Evolutionary conservation across 1,140 invertebrate species (phyloP).

Genomic region (Drosophila seguyi): DNA sequence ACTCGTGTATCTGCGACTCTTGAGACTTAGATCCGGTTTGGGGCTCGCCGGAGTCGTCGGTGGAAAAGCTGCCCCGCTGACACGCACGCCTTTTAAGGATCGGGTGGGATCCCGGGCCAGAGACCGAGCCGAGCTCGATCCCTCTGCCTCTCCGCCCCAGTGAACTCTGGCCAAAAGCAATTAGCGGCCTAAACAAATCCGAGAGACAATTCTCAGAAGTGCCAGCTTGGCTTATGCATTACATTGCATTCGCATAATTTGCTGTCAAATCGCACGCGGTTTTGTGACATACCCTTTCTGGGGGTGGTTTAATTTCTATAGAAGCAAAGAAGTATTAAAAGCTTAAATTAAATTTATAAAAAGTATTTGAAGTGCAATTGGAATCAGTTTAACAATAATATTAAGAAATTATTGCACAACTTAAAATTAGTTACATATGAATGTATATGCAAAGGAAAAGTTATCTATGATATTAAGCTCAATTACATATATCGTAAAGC

Average conservation of each 20-base stretch:
- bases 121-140: neutral
- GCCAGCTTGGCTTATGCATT: constrained; percentile 22
- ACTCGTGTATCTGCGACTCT: constrained; percentile 17
- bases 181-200: constrained; percentile 50
- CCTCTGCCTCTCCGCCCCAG: constrained; percentile 23
- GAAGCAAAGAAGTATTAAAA: neutral
- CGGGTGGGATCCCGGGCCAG: constrained; percentile 11
- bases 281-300: constrained; percentile 15
- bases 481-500: neutral
- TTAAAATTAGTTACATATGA: too few species aligned
- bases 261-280: constrained; percentile 51
- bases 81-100: constrained; percentile 52
- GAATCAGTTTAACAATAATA: too few species aligned
- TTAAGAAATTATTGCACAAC: too few species aligned
- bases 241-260: constrained; percentile 49
- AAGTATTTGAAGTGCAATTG: too few species aligned
- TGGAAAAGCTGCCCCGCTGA: constrained; percentile 50
- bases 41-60: constrained; percentile 26
- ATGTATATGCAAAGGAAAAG: too few species aligned
- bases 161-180: constrained; percentile 49
- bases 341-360: too few species aligned
- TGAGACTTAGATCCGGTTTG: constrained; percentile 55
- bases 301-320: neutral
- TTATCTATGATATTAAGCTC: too few species aligned
- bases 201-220: constrained; percentile 49